Evolutionary conservation across 1,140 invertebrate species (phyloP).

Genomic region (Delia radicum): DNA sequence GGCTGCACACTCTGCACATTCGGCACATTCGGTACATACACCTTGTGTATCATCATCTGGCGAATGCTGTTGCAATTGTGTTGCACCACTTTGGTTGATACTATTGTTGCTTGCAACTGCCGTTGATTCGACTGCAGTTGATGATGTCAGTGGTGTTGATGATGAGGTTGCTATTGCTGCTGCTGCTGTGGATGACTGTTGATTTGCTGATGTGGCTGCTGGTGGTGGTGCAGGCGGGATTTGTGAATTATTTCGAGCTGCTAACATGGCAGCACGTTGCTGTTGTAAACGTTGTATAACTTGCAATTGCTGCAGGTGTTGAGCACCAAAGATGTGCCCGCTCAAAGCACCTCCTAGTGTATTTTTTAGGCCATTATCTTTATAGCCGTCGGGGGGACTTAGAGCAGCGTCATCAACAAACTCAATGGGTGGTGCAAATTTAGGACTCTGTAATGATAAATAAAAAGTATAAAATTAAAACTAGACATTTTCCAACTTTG

Average conservation of each 20-base stretch:
- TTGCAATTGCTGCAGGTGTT: slow-evolving; percentile 62
- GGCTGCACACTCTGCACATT: slow-evolving; percentile 55
- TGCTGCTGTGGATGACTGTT: slow-evolving; percentile 32
- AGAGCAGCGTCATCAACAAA: slow-evolving; percentile 75
- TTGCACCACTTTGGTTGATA: background rate
- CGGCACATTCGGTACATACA: slow-evolving; percentile 54
- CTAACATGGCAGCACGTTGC: slow-evolving; percentile 54
- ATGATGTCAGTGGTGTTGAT: slow-evolving; percentile 29
- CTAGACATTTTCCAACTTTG: background rate
- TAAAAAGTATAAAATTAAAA: background rate
- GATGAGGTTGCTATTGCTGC: background rate
- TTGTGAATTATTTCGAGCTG: slow-evolving; percentile 48
- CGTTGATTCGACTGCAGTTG: slow-evolving; percentile 27
- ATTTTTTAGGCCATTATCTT: slow-evolving; percentile 65
- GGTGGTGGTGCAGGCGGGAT: slow-evolving; percentile 49
- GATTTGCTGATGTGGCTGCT: slow-evolving; percentile 10
- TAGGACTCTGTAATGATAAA: slow-evolving; percentile 55
- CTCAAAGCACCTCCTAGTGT: slow-evolving; percentile 61
- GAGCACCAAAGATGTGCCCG: slow-evolving; percentile 62
- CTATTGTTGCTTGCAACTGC: slow-evolving; percentile 15
- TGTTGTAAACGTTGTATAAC: slow-evolving; percentile 60
- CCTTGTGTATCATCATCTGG: slow-evolving; percentile 47
- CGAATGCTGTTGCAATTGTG: slow-evolving; percentile 33
- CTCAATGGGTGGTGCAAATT: slow-evolving; percentile 64
- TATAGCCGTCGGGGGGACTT: slow-evolving; percentile 83